Evolutionary conservation across 2,113 vertebrate species (phyloP).

Genomic region (Nicator chloris): DNA sequence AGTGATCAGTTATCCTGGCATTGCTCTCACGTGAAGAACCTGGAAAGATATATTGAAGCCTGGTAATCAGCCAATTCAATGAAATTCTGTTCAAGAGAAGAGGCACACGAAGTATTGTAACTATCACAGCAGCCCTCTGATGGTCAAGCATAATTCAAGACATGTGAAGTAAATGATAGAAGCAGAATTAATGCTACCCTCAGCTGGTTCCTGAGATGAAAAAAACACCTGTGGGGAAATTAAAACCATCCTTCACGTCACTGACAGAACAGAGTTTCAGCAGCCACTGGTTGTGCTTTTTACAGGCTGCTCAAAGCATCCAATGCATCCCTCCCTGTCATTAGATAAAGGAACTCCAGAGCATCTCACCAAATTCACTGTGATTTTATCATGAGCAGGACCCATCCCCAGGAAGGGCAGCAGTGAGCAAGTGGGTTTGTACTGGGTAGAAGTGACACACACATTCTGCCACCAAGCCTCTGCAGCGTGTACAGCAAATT

Average conservation of each 20-base stretch:
- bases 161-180: neutral
- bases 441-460: neutral
- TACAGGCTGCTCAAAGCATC: neutral
- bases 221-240: slow-evolving; percentile 42
- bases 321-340: neutral
- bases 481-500: neutral
- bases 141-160: slow-evolving; percentile 21
- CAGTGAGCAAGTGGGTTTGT: neutral
- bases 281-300: neutral
- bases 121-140: neutral
- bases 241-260: slow-evolving; percentile 52
- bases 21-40: neutral
- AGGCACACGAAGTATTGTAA: neutral
- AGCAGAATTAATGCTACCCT: slow-evolving; percentile 40
- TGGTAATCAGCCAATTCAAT: neutral
- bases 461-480: neutral
- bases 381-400: neutral
- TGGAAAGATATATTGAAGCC: neutral
- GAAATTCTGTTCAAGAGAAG: neutral
- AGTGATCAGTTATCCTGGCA: neutral
- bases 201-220: slow-evolving; percentile 32
- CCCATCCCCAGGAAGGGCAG: neutral
- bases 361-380: neutral
- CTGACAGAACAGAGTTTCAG: neutral
- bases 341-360: neutral